Base-by-base conservation (phyloP, 2,113 vertebrate genomes). In the Osmerus mordax region DNA sequence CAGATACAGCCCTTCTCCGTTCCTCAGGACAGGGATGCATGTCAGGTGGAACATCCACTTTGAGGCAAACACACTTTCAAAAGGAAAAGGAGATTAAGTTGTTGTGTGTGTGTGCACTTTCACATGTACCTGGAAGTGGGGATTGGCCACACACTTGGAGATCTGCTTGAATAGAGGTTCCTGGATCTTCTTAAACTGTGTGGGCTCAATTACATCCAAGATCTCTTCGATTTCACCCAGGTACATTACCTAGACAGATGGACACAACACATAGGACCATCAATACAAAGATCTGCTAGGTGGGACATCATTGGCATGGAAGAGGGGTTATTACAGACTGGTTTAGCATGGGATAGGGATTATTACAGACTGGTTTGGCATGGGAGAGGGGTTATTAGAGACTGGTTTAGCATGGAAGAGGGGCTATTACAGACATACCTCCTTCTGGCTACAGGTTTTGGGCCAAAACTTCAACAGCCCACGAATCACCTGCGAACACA, bases 171-270 rank as follows among this genome's bases (percentile, higher is more conserved):
- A 99, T 82, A 99, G 90, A 56, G 94, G 96, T 80, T 99, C 97
- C 90, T 98, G 92, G 88, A 99, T 94, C 89, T 98, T 99, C 89
- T 95, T 99, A 91, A 99, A 99, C 75, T 99, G 97, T 0, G 96
- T 94, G 0, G 96, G 96, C 90, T 99, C 97, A 71, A 99, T 98
- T 79, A 99, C 96, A 75, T 99, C 97, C 90, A 99, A 88, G 77
- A 99, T 96, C 92, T 99, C 97, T 91, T 99, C 97, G 41, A 98
- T 94, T 92, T 99, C 97, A 71, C 97, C 97, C 87, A 99, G 92
- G 90, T 94, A 99, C 97, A 99, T 99, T 62, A 99, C 96, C 97
- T 99, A 72, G 80, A 79, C 58, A 65, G 75, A 77, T 28, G 77
- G 2, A 55, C n/a, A 70, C 14, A 80, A 52, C 41, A 68, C 16